Evolutionary conservation across 2,797 vertebrate species (phyloP).

Genomic region (Propithecus perrieri): DNA sequence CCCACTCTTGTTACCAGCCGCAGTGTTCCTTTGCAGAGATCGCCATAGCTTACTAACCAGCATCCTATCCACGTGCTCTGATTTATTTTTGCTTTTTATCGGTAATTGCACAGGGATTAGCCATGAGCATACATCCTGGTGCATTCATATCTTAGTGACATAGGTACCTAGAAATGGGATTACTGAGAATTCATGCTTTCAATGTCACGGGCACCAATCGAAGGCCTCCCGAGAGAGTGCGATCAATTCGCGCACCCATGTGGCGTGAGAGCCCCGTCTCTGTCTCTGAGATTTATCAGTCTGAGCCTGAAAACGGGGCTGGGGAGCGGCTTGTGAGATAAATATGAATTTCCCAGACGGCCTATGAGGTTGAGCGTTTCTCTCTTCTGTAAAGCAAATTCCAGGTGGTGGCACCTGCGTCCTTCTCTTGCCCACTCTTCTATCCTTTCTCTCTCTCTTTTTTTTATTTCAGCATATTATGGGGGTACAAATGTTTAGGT

Average conservation of each 20-base stretch:
- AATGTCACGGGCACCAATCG: neutral
- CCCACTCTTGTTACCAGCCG: neutral
- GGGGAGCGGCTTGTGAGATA: neutral
- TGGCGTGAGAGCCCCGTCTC: rapidly evolving
- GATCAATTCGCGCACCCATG: neutral
- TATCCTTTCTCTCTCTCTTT: neutral
- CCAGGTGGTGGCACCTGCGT: no score
- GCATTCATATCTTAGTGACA: neutral
- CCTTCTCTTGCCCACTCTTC: neutral
- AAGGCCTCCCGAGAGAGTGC: neutral
- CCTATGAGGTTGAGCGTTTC: neutral
- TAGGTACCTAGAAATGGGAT: neutral
- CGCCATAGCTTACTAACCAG: rapidly evolving
- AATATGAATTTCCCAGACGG: neutral
- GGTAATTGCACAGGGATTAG: no score
- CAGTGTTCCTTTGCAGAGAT: rapidly evolving
- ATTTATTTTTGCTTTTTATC: neutral
- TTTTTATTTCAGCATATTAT: no score
- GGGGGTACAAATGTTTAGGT: no score
- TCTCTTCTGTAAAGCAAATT: neutral
- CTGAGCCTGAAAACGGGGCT: neutral
- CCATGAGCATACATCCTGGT: neutral
- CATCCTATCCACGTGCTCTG: rapidly evolving
- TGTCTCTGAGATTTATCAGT: neutral
- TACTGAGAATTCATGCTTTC: neutral